phyloP scores from a whole-genome alignment of 2,113 vertebrate genomes.

The Sylvietta virens region DNA sequence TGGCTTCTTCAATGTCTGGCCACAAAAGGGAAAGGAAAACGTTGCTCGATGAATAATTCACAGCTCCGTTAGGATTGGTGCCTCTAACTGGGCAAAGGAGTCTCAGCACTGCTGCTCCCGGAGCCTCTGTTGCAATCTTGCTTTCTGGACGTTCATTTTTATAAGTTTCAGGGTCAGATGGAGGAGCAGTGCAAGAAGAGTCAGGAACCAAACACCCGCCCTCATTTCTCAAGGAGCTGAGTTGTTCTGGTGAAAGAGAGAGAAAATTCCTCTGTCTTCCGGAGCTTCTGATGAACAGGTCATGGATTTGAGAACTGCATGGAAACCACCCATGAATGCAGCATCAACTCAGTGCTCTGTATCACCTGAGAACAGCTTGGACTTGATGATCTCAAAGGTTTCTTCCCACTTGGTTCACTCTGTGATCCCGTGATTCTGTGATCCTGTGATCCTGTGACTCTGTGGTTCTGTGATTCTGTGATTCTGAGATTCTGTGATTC shows the following conservation, averaged over 20 bases:
- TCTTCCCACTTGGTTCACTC: fast-evolving
- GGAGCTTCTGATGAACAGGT: neutral
- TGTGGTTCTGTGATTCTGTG: neutral
- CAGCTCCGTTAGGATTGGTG: neutral
- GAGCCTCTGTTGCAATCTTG: neutral
- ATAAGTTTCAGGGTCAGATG: neutral
- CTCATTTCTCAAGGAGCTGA: neutral
- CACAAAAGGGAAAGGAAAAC: neutral
- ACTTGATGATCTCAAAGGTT: neutral
- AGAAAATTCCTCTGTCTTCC: neutral
- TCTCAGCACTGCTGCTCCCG: neutral
- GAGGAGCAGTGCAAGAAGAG: neutral
- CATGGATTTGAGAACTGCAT: neutral
- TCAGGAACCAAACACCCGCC: neutral
- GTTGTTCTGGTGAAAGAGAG: neutral
- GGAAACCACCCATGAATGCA: neutral
- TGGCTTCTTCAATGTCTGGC: neutral
- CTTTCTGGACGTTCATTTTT: neutral
- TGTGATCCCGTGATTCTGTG: neutral
- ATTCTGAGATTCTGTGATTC: neutral
- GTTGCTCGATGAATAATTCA: slow-evolving; percentile 29
- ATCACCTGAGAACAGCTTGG: fast-evolving
- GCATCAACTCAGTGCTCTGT: neutral
- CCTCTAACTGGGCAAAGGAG: neutral
- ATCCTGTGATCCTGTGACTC: no score